Conservation (phyloP, 2,797 vertebrate genomes). For the Rhinatrema bivittatum region DNA sequence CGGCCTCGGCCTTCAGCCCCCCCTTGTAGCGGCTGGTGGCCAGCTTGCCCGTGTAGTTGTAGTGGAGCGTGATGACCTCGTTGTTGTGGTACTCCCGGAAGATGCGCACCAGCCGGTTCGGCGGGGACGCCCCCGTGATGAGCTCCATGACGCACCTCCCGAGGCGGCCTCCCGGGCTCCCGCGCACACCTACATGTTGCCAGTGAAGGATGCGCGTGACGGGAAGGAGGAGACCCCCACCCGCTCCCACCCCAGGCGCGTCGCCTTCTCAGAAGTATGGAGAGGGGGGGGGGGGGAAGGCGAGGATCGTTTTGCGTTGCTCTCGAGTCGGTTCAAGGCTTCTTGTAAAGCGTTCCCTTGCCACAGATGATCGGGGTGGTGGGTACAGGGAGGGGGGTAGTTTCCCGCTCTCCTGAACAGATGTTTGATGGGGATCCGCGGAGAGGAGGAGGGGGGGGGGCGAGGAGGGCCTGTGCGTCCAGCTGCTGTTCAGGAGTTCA, state of each 20-base stretch:
- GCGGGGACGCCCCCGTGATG: neutral
- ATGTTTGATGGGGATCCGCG: too few relatives aligned
- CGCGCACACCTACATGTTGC: too few relatives aligned
- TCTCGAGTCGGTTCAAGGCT: neutral
- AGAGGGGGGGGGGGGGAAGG: neutral
- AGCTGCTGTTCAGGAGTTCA: too few relatives aligned
- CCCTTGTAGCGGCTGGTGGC: conserved; percentile 59
- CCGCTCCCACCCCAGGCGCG: neutral
- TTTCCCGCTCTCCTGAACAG: too few relatives aligned
- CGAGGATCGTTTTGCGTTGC: too few relatives aligned
- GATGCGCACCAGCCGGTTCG: conserved; percentile 20
- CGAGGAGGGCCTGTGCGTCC: too few relatives aligned
- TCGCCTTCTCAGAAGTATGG: neutral
- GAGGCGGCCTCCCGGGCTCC: neutral
- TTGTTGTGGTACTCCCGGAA: conserved; percentile 58
- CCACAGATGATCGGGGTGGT: too few relatives aligned
- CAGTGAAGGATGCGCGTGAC: too few relatives aligned
- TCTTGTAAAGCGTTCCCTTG: neutral
- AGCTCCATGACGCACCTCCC: neutral
- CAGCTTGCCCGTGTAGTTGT: conserved; percentile 79
- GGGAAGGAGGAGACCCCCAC: too few relatives aligned
- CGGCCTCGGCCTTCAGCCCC: conserved; percentile 63
- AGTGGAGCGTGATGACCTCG: conserved; percentile 63
- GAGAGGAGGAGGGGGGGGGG: too few relatives aligned
- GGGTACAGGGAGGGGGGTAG: too few relatives aligned